A percentile compares a stretch with the other conserved stretches of the same genome.
phyloP scores from a whole-genome alignment of 2,888 invertebrate species.

The Idaea biselata region DNA sequence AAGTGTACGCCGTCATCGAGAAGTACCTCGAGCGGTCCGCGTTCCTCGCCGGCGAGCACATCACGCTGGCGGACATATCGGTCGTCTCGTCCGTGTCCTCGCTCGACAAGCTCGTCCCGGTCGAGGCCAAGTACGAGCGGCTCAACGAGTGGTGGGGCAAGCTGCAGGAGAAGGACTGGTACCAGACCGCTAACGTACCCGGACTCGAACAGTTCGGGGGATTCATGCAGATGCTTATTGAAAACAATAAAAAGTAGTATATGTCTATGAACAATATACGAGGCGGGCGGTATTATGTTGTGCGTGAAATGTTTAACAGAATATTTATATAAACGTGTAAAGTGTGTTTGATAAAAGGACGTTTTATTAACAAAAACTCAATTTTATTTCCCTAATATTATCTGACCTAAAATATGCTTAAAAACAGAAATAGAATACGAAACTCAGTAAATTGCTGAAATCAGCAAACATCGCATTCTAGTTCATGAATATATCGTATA shows the following conservation, averaged over 20 bases:
- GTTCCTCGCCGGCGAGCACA: slow-evolving; percentile 37
- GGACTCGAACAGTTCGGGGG: slow-evolving; percentile 30
- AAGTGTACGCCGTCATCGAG: slow-evolving; percentile 42
- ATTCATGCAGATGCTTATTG: slow-evolving; percentile 18
- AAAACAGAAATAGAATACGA: too few relatives aligned
- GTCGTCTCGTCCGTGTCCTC: slow-evolving; percentile 39
- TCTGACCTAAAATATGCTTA: too few relatives aligned
- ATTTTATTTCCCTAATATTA: too few relatives aligned
- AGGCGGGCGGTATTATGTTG: neutral
- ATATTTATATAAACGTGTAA: neutral
- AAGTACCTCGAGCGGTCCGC: slow-evolving; percentile 39
- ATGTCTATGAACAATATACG: neutral
- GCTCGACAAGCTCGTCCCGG: slow-evolving; percentile 33
- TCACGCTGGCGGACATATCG: slow-evolving; percentile 50
- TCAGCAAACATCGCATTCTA: too few relatives aligned
- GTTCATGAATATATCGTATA: too few relatives aligned
- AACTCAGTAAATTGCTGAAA: too few relatives aligned
- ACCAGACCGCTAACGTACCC: slow-evolving; percentile 38
- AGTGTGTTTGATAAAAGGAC: neutral
- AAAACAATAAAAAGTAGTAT: slow-evolving; percentile 14
- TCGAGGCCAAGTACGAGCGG: slow-evolving; percentile 37
- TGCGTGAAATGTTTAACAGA: neutral
- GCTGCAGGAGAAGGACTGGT: slow-evolving; percentile 38
- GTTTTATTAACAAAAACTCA: neutral
- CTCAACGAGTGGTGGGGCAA: slow-evolving; percentile 37